Evolutionary conservation across 2,113 vertebrate species (phyloP).

Genomic region (Pelmatolapia mariae): DNA sequence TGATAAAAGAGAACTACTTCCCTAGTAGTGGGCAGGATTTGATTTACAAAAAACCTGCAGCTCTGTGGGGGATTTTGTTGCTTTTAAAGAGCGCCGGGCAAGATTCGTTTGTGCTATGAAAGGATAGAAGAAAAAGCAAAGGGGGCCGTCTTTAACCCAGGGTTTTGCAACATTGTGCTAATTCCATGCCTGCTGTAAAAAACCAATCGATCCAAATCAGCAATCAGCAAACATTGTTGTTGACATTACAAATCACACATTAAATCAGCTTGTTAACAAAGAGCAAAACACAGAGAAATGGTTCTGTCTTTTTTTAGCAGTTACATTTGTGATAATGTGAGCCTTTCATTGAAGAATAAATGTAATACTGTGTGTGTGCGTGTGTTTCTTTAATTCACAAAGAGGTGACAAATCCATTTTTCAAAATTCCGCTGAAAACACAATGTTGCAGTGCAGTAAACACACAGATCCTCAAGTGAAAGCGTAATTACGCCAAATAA

Average conservation of each 20-base stretch:
- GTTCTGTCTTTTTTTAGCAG: neutral
- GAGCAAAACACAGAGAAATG: neutral
- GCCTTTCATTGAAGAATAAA: neutral
- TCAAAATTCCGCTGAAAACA: constrained; percentile 1
- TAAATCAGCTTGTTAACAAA: constrained; percentile 1
- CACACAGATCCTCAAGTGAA: constrained; percentile 35
- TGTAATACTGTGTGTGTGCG: neutral
- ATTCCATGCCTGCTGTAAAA: neutral
- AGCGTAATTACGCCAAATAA: constrained; percentile 52
- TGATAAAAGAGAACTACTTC: constrained; percentile 22
- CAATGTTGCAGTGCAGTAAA: neutral
- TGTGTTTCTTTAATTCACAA: neutral
- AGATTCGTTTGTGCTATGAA: neutral
- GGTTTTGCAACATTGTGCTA: neutral
- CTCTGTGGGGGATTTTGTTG: neutral
- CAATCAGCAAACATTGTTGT: constrained; percentile 11
- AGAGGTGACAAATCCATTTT: constrained; percentile 34
- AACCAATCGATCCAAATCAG: neutral
- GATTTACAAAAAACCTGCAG: neutral
- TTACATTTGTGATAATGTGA: neutral
- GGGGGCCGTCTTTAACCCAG: neutral
- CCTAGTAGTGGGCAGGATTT: neutral
- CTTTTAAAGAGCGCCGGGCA: neutral
- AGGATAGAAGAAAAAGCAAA: neutral
- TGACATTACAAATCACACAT: neutral